Base-by-base conservation (phyloP, 1,140 invertebrate genomes). In the Macrotrachela quadricornifera region DNA sequence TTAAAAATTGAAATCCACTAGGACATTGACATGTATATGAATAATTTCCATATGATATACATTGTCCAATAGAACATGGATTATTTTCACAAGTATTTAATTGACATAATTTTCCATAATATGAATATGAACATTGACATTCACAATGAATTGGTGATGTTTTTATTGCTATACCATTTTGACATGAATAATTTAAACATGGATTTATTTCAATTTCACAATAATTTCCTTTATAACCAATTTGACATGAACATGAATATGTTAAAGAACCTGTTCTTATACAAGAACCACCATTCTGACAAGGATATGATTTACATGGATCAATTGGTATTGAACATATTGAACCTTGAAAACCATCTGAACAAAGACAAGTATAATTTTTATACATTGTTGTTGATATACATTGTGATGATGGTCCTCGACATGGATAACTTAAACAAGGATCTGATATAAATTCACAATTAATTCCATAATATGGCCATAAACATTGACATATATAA, bases 181-280 rank as follows among this genome's bases (percentile, higher is more conserved):
- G 44, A 59, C 76, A 77, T 0, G 71, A 72, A 40, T 59, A 30
- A 0, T 14, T 43, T 56, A 15, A 73, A 64, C 79, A 67, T 83
- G 81, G 43, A 73, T 64, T 75, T 11, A 87, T 80, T 65, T 88
- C 80, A 6, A 76, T 74, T 70, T 87, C 82, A 67, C 85, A 90
- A 60, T 83, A 80, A 36, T 75, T 72, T 6, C 83, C 84, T 60
- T 60, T 18, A 15, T 40, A 54, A 18, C 47, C 47, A n/a, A 21
- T 14, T 38, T 30, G 18, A 49, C 53, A 54, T 30, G 21, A 37
- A 39, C 53, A 54, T 13, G 53, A 42, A 42, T 42, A 42, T 17
- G 43, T 51, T 42, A 47, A n/a, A 36, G 14, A 43, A 52, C 76
- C 75, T 18, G 57, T 51, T 10, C 76, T 76, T 37, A 64, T 62